phyloP scores from a whole-genome alignment of 2,888 invertebrate species.

The Pachycephus smyrnensis region DNA sequence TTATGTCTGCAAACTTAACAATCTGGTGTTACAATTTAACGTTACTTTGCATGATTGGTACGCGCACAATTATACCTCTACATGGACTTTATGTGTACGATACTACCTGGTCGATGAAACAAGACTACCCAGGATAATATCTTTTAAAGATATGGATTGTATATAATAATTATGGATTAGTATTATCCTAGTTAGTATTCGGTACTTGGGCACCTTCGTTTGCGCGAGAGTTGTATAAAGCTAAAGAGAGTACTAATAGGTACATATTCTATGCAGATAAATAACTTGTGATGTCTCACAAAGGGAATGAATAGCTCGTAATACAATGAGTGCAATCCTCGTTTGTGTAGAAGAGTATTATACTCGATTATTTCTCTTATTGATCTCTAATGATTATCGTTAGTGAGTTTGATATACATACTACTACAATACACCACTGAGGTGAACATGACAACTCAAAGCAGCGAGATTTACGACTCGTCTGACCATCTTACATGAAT shows the following conservation, averaged over 20 bases:
- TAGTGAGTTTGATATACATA: not conserved
- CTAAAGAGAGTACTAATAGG: not conserved
- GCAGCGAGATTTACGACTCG: not conserved
- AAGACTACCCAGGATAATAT: not conserved
- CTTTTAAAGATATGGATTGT: not conserved
- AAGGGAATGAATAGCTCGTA: not conserved
- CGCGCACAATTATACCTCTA: not conserved
- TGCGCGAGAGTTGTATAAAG: not conserved
- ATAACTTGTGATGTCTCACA: not conserved
- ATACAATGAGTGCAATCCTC: not conserved
- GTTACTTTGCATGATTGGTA: not conserved
- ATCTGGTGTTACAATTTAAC: slow-evolving; percentile 14
- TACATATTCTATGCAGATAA: not conserved
- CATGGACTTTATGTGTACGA: not conserved
- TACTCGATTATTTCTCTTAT: not conserved
- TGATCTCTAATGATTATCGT: not conserved
- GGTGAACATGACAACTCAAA: not conserved
- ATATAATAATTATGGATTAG: not conserved
- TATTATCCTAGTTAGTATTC: not conserved
- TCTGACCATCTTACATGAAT: not conserved
- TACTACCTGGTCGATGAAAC: not conserved
- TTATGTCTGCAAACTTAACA: slow-evolving; percentile 42
- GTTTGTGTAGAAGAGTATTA: not conserved
- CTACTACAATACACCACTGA: not conserved
- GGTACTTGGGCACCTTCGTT: not conserved